Conservation (phyloP, 2,113 vertebrate genomes). For the Forbesichthys papilliferus region DNA sequence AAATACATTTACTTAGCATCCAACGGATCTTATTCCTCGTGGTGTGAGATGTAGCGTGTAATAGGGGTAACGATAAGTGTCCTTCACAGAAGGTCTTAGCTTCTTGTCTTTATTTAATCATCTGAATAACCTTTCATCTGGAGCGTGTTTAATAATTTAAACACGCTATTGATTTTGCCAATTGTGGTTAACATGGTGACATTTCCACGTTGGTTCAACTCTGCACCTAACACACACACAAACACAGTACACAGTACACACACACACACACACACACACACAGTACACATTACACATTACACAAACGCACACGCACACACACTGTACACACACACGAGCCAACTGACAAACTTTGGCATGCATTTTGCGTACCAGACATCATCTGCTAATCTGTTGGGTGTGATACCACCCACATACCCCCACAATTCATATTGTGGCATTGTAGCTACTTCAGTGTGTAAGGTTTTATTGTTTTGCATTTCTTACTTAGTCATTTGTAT, state of each 20-base stretch:
- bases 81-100: background rate
- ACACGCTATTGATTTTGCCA: background rate
- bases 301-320: background rate
- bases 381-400: conserved; percentile 3
- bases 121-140: background rate
- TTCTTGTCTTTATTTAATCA: background rate
- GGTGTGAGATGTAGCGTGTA: background rate
- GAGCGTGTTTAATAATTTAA: background rate
- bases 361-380: conserved; percentile 3
- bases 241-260: background rate
- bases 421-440: background rate
- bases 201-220: background rate
- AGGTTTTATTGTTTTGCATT: background rate
- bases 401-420: conserved; percentile 1
- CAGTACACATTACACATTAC: background rate
- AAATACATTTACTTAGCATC: background rate
- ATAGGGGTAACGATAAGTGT: background rate
- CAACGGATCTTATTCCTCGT: background rate
- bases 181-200: background rate
- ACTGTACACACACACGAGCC: background rate
- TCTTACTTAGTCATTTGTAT: conserved; percentile 13
- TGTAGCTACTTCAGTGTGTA: background rate
- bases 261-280: background rate
- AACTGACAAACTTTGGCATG: background rate
- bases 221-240: background rate